phyloP scores from a whole-genome alignment of 1,140 invertebrate genomes.

The Zophobas atratus region DNA sequence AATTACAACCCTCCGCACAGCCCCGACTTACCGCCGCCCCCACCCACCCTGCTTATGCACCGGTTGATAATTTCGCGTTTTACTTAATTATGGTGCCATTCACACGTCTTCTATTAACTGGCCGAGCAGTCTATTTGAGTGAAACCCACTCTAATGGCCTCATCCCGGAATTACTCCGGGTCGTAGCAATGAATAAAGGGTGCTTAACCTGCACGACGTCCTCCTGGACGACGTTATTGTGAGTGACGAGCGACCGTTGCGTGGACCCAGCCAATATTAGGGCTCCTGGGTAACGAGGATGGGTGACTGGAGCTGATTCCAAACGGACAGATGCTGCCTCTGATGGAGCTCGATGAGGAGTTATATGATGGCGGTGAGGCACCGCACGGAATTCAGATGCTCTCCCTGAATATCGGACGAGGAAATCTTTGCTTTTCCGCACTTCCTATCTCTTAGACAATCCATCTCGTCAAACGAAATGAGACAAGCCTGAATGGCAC shows the following conservation, averaged over 20 bases:
- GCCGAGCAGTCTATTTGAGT: conserved; percentile 39
- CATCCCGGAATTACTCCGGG: conserved; percentile 46
- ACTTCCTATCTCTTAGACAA: background rate
- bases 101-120: conserved; percentile 40
- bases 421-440: conserved; percentile 16
- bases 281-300: conserved; percentile 52
- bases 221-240: conserved; percentile 50
- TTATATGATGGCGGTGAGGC: conserved; percentile 48
- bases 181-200: conserved; percentile 48
- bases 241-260: conserved; percentile 53
- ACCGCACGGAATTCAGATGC: conserved; percentile 50
- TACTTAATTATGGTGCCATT: conserved; percentile 31
- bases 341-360: conserved; percentile 52
- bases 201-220: conserved; percentile 48
- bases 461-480: too few relatives aligned
- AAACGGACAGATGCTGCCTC: conserved; percentile 53
- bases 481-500: too few relatives aligned
- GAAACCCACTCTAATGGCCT: conserved; percentile 44
- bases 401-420: conserved; percentile 30
- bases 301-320: conserved; percentile 54
- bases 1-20: too few relatives aligned
- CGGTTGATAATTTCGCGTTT: conserved; percentile 14
- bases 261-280: conserved; percentile 53
- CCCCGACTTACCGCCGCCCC: too few relatives aligned
- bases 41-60: conserved; percentile 4